These are phyloP conservation scores for Panagrolaimus sp. DNA, from an alignment of 1,140 invertebrate species.

Conservation along the genomic window DNA sequence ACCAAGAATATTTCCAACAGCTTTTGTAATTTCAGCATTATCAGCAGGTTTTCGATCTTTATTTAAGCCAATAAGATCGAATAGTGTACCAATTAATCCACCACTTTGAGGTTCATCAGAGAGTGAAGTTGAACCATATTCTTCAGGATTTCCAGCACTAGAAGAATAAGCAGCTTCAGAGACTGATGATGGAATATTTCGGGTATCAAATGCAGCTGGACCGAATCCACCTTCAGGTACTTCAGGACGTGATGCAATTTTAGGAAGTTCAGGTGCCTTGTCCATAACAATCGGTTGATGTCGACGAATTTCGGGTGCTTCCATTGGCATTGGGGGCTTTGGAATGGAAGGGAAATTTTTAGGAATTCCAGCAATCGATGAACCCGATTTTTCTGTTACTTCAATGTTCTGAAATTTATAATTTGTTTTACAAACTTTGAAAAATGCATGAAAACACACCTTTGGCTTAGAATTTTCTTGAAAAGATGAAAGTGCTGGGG, in stretches of 20 bases:
- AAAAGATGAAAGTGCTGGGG: slow-evolving; percentile 35
- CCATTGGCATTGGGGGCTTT: neutral
- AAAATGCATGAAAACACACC: no score
- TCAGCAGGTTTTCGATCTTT: slow-evolving; percentile 45
- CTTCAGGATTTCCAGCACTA: slow-evolving; percentile 34
- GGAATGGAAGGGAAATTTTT: slow-evolving; percentile 24
- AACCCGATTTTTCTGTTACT: slow-evolving; percentile 28
- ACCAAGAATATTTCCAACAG: slow-evolving; percentile 46
- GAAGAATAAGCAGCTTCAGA: slow-evolving; percentile 44
- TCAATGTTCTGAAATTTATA: slow-evolving; percentile 31
- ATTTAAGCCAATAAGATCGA: slow-evolving; percentile 52
- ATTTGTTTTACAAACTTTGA: no score
- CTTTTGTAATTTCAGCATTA: slow-evolving; percentile 40
- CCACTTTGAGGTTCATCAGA: slow-evolving; percentile 50
- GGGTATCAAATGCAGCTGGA: slow-evolving; percentile 34
- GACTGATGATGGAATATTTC: slow-evolving; percentile 45
- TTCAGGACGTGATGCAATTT: slow-evolving; percentile 40
- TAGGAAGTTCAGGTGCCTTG: slow-evolving; percentile 19
- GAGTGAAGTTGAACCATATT: slow-evolving; percentile 31
- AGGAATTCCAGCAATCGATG: slow-evolving; percentile 55
- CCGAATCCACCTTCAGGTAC: slow-evolving; percentile 56
- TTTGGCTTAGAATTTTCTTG: slow-evolving; percentile 23
- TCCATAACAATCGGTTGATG: slow-evolving; percentile 29
- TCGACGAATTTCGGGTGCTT: slow-evolving; percentile 40
- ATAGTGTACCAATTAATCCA: slow-evolving; percentile 56